phyloP scores from a whole-genome alignment of 2,797 vertebrate genomes.

The Myiotriccus ornatus region DNA sequence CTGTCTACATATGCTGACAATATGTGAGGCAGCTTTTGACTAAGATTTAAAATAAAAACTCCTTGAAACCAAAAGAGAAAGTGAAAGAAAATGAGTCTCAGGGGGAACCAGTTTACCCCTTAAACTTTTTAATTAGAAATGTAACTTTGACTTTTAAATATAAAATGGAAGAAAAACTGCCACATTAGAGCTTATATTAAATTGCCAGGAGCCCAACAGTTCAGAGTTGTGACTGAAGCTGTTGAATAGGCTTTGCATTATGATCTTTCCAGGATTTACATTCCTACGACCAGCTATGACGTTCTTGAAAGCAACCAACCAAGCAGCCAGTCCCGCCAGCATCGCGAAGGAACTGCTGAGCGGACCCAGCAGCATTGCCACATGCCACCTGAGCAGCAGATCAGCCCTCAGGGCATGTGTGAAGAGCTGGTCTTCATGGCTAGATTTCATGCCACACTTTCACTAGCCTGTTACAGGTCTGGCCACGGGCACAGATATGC shows the following conservation, averaged over 20 bases:
- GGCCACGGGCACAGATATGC: not conserved
- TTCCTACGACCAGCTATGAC: not conserved
- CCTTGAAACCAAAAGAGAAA: not conserved
- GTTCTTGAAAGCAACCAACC: not conserved
- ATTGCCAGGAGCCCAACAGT: not conserved
- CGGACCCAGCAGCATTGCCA: not conserved
- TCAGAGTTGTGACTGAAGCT: not conserved
- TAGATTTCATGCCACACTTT: not conserved
- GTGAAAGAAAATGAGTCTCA: not conserved
- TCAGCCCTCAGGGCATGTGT: fast-evolving
- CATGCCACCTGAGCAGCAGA: not conserved
- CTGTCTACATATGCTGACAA: not conserved
- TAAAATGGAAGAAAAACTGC: not conserved
- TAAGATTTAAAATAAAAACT: not conserved
- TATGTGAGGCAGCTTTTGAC: not conserved
- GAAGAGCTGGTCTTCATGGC: fast-evolving
- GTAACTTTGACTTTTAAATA: not conserved
- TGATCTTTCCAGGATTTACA: not conserved
- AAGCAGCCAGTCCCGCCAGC: not conserved
- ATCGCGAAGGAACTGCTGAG: not conserved
- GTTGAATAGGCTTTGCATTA: not conserved
- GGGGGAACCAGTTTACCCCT: not conserved
- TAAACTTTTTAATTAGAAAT: not conserved
- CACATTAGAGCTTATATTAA: not conserved
- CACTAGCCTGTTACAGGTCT: not conserved